These are phyloP conservation scores for Rhinopithecus roxellana DNA, from an alignment of 2,113 vertebrate species.

Conservation along the genomic window DNA sequence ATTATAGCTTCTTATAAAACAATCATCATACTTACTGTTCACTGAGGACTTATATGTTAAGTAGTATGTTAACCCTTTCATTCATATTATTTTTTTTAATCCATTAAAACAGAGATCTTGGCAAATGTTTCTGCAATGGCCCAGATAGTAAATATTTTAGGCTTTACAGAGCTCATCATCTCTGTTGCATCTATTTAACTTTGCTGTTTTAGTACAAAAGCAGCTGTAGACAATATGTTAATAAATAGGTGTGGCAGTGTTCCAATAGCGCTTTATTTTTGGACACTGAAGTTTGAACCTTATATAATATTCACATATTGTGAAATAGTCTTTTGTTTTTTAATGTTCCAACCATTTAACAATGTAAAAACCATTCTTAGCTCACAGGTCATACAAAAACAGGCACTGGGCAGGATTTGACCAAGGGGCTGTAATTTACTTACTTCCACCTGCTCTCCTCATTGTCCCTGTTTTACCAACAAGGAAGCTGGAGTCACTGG, in stretches of 20 bases:
- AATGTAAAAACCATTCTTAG: background rate
- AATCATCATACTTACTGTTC: background rate
- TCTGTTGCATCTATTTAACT: background rate
- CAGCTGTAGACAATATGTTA: background rate
- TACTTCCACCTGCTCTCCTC: background rate
- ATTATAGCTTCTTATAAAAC: background rate
- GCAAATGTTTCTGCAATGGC: background rate
- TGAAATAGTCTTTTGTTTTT: background rate
- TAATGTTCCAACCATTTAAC: background rate
- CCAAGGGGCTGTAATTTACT: background rate
- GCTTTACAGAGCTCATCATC: background rate
- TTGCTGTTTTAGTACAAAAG: conserved; percentile 4
- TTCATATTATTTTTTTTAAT: conserved; percentile 27
- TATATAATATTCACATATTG: background rate
- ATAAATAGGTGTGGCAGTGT: background rate
- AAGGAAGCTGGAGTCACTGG: background rate
- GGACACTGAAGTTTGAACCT: background rate
- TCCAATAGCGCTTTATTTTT: background rate
- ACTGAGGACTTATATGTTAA: background rate
- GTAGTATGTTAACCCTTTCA: background rate
- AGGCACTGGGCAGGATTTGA: background rate
- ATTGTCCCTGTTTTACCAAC: background rate
- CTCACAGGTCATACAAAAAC: background rate
- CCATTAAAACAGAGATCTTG: background rate
- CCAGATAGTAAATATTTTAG: background rate